Evolutionary conservation across 2,888 invertebrate genomes (phyloP).

Genomic region (Urechis unicinctus): DNA sequence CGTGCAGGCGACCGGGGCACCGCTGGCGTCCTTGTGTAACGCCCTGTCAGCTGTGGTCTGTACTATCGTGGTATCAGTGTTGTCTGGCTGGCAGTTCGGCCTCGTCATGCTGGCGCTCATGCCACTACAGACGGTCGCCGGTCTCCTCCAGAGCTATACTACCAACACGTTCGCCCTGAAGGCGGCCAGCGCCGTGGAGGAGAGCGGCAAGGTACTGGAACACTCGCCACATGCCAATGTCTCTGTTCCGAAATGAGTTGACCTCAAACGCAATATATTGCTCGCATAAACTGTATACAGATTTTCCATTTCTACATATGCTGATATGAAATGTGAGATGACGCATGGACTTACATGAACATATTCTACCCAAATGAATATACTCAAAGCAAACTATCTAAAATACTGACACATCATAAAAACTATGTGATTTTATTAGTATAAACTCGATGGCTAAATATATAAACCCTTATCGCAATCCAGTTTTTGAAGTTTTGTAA

Average conservation of each 20-base stretch:
- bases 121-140: slow-evolving; percentile 51
- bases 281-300: too few relatives aligned
- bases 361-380: too few relatives aligned
- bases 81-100: slow-evolving; percentile 56
- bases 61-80: slow-evolving; percentile 49
- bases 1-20: slow-evolving; percentile 50
- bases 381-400: too few relatives aligned
- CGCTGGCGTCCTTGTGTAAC: slow-evolving; percentile 48
- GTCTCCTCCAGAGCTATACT: slow-evolving; percentile 30
- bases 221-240: too few relatives aligned
- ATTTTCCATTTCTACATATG: neutral
- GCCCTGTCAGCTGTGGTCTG: slow-evolving; percentile 42
- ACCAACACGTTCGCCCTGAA: slow-evolving; percentile 27
- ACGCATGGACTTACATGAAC: slow-evolving; percentile 14
- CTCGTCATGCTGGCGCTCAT: slow-evolving; percentile 56
- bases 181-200: slow-evolving; percentile 52
- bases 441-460: too few relatives aligned
- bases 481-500: too few relatives aligned
- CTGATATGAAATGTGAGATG: neutral
- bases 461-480: too few relatives aligned
- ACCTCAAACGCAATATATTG: too few relatives aligned
- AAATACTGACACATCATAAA: too few relatives aligned
- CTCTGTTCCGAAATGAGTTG: too few relatives aligned
- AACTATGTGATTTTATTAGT: too few relatives aligned
- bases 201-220: slow-evolving; percentile 53